Evolutionary conservation across 2,113 vertebrate genomes (phyloP).

Genomic region (Coreoperca whiteheadi): DNA sequence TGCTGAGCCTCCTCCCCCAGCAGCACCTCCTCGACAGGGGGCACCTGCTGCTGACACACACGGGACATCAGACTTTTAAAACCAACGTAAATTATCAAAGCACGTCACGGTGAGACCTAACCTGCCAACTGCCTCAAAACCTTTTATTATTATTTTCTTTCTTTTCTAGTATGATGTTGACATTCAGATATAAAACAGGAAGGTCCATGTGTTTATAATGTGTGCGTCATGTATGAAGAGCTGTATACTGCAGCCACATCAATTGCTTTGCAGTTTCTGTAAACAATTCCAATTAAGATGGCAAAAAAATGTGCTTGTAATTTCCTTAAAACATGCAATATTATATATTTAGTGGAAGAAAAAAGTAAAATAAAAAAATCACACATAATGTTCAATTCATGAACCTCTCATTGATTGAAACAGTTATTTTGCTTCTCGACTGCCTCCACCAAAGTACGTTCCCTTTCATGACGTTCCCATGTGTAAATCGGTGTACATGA

Average conservation of each 20-base stretch:
- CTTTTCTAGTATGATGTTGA: background rate
- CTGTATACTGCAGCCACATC: background rate
- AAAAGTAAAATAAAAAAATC: no score
- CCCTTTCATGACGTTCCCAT: background rate
- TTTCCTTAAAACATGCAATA: no score
- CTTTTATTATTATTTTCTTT: background rate
- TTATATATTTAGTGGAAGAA: no score
- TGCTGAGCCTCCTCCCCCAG: slow-evolving; percentile 32
- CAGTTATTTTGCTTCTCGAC: background rate
- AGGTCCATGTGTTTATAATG: no score
- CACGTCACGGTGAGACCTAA: no score
- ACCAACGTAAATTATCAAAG: no score
- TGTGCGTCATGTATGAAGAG: no score
- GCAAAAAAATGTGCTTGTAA: background rate
- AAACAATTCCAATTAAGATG: background rate
- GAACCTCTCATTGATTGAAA: no score
- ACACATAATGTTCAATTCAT: no score
- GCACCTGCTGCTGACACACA: slow-evolving; percentile 28
- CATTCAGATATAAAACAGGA: background rate
- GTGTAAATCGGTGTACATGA: background rate
- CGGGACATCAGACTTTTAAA: background rate
- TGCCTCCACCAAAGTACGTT: background rate
- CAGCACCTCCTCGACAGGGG: slow-evolving; percentile 61
- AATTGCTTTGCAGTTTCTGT: background rate
- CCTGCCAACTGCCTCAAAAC: background rate